phyloP scores from a whole-genome alignment of 2,797 vertebrate genomes.

The Phalanger gymnotis region DNA sequence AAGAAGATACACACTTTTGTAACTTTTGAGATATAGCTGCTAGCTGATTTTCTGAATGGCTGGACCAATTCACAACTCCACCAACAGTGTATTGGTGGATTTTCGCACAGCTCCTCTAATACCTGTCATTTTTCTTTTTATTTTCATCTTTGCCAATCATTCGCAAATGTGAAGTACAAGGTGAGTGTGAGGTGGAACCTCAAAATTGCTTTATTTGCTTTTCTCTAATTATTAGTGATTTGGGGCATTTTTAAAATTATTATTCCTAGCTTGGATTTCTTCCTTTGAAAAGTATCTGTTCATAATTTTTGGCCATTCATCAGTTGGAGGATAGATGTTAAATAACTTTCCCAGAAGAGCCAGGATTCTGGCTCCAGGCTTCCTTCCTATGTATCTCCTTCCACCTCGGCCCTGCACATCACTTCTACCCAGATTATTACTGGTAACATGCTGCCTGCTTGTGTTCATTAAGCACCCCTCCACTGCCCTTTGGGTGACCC shows the following conservation, averaged over 20 bases:
- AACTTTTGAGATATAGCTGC: background rate
- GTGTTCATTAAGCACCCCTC: background rate
- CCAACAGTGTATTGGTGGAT: background rate
- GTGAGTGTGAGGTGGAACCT: background rate
- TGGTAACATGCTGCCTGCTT: background rate
- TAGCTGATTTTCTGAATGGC: background rate
- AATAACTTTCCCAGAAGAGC: background rate
- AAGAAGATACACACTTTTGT: background rate
- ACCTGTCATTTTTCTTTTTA: background rate
- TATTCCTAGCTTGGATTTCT: background rate
- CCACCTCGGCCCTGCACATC: background rate
- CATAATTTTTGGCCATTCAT: background rate
- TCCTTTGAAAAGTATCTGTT: background rate
- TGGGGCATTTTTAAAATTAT: background rate
- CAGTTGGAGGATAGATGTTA: background rate
- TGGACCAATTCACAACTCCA: background rate
- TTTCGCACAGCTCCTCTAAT: background rate
- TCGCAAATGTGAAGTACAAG: background rate
- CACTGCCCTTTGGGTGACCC: background rate
- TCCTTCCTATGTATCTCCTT: background rate
- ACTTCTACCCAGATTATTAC: background rate
- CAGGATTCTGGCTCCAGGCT: background rate
- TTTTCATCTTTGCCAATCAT: background rate
- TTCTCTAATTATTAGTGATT: background rate
- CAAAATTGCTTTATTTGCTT: background rate